Percentiles rank a stretch among this genome's conserved stretches.
phyloP scores from a whole-genome alignment of 1,140 invertebrate genomes.

The Campoletis sonorensis region DNA sequence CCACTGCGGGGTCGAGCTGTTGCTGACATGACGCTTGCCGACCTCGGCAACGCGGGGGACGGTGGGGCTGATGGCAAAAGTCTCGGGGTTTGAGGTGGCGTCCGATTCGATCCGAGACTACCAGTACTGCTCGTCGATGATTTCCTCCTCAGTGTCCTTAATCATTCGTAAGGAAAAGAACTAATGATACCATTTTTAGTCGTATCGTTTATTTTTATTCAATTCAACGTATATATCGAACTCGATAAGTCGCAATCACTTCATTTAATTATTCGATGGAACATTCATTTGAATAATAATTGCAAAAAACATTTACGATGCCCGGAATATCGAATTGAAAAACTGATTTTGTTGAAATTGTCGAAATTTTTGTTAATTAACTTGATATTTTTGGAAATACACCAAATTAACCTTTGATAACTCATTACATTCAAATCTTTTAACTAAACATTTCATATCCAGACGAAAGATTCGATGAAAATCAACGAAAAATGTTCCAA shows the following conservation, averaged over 20 bases:
- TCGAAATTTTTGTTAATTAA: too few species aligned
- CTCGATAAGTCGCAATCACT: neutral
- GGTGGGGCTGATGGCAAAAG: slow-evolving; percentile 74
- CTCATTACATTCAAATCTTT: too few species aligned
- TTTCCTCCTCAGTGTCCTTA: slow-evolving; percentile 76
- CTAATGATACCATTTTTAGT: slow-evolving; percentile 44
- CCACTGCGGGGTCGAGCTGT: slow-evolving; percentile 82
- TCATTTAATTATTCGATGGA: neutral
- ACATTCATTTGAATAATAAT: neutral
- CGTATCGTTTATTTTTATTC: neutral
- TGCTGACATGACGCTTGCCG: slow-evolving; percentile 78
- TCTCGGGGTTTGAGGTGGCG: slow-evolving; percentile 78
- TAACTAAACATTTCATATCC: too few species aligned
- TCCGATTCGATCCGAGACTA: slow-evolving; percentile 75
- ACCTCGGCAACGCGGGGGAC: slow-evolving; percentile 72
- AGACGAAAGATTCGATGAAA: too few species aligned
- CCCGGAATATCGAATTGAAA: too few species aligned
- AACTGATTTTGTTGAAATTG: too few species aligned
- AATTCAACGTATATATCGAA: slow-evolving; percentile 8
- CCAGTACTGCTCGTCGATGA: slow-evolving; percentile 76
- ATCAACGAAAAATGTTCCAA: too few species aligned
- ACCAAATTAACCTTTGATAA: too few species aligned
- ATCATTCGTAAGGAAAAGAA: slow-evolving; percentile 32
- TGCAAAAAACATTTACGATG: too few species aligned
- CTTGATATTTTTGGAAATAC: too few species aligned